Base-by-base conservation (phyloP, 2,888 invertebrate species). In the Agrotis puta region DNA sequence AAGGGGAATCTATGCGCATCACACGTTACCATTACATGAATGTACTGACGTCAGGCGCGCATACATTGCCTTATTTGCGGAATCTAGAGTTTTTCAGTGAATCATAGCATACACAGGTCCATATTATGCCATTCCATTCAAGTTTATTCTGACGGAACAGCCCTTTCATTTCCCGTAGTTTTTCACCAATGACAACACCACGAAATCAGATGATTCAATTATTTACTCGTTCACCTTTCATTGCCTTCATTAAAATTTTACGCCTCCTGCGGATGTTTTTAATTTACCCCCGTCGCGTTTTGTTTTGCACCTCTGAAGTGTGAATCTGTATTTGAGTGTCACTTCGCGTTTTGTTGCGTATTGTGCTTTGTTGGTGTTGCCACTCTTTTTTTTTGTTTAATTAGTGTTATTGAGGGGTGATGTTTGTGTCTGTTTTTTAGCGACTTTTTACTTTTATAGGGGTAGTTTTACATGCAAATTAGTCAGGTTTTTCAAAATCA, bases 241-340 rank as follows among this genome's bases (percentile, higher is more conserved):
- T 91, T 93, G 89, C 90, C 89, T 93, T 96, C 95, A 96, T 95
- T 96, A 95, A 95, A 95, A 94, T 93, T 93, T 94, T 89, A 93
- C 94, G 94, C 91, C 89, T 87, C 85, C 85, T 89, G 84, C 84
- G 78, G 77, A 77, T 74, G 78, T 79, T 81, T 85, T 88, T 88
- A 88, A 88, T 86, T 91, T 89, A 87, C 88, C 86, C 85, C 85
- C 77, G 77, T 87, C 88, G 88, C 88, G 86, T 93, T 94, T 94
- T 94, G 91, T 93, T 94, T 93, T 91, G 90, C 95, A 95, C 94
- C 93, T 94, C 90, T 90, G 93, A 95, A 94, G 95, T 95, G 95
- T 93, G 94, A 95, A 94, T 88, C 85, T 88, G 77, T 86, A 73
- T 86, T 87, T 75, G 87, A 91, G 93, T 90, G 90, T 82, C 89